Evolutionary conservation across 1,140 invertebrate genomes (phyloP), one percentile per base, ranked within the genome.

Genomic region (honey bee (Apis mellifera)): DNA sequence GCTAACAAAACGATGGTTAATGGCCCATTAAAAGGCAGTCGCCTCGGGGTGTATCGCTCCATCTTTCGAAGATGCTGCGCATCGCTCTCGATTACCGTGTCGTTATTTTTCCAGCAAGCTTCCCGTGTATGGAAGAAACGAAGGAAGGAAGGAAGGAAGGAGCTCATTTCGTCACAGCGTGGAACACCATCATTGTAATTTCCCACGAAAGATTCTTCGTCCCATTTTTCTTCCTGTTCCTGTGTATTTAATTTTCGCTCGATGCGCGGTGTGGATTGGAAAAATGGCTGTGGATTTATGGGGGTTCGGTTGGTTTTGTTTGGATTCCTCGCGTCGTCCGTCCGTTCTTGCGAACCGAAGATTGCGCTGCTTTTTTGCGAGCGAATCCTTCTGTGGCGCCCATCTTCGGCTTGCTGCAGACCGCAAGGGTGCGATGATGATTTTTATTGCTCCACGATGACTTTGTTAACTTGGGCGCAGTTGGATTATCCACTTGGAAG

Each of bases 211-310:
- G 52, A 2, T 15, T 23, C 60, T 62, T 62, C 60, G 15, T 32
- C 23, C 9, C n/a, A 13, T 23, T 54, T 32, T 32, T 13, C 52
- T 55, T 23, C 42, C 32, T 59, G 57, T 48, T 59, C n/a, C 7
- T 26, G 19, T 55, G 54, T 52, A 84, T 84, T 84, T 79, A 84
- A 86, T 84, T 84, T 80, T 73, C 68, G 48, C 42, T 19, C 21
- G 65, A 21, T 19, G 42, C 42, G 15, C 32, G 32, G 32, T 42
- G 32, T 7, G 32, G 32, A 42, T 48, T 70, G 68, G 68, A 52
- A 70, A 62, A 52, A 70, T 70, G 7, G 21, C n/a, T n/a, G 66
- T 48, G 42, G 66, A 69, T 69, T 70, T 52, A 48, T 50, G 68
- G 42, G 17, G 32, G 32, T 42, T 7, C 12, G 68, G 68, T 50